Evolutionary conservation across 2,888 invertebrate genomes (phyloP), one percentile per base, ranked within the genome.

Genomic region (Gymnocheta viridis): DNA sequence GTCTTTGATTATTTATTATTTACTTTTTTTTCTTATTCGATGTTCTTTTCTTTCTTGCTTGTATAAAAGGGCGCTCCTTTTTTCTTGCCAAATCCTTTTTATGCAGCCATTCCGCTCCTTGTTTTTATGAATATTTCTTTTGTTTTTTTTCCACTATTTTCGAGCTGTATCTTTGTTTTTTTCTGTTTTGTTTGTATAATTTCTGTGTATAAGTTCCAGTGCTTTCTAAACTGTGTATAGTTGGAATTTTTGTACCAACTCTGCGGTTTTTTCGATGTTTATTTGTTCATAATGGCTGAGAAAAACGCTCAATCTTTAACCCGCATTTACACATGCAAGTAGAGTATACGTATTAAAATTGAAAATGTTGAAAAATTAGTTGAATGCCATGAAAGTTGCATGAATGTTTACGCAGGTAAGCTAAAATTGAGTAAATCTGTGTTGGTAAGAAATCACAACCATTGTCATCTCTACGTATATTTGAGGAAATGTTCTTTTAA

Each of bases 41-140:
- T 47, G 10, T 66, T 44, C 41, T 67, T 64, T 73, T 54, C 49
- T 17, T 73, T n/a, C n/a, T n/a, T n/a, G n/a, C n/a, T 32, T 47
- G 29, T 14, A 41, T 17, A 66, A 69, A 80, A 80, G 84, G 84
- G 84, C 81, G 84, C 84, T 84, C 84, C 84, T 84, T 84, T 80
- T 84, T 84, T 78, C 47, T 67, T 56, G 14, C 17, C 29, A 58
- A 66, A 47, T 80, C 81, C 77, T 78, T 78, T 84, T 84, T 84
- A 54, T 47, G 35, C 7, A 56, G 38, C 60, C 60, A 69, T 84
- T 77, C 76, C 51, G 64, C 73, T 51, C 67, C 58, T 69, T 74
- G 64, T 74, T 74, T 56, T 58, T 14, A 14, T 51, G 29, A 38
- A 19, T 38, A 32, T 51, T 54, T 10, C 10, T 1, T 35, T 41